phyloP scores from a whole-genome alignment of 2,888 invertebrate species.

The Tinea semifulvella region DNA sequence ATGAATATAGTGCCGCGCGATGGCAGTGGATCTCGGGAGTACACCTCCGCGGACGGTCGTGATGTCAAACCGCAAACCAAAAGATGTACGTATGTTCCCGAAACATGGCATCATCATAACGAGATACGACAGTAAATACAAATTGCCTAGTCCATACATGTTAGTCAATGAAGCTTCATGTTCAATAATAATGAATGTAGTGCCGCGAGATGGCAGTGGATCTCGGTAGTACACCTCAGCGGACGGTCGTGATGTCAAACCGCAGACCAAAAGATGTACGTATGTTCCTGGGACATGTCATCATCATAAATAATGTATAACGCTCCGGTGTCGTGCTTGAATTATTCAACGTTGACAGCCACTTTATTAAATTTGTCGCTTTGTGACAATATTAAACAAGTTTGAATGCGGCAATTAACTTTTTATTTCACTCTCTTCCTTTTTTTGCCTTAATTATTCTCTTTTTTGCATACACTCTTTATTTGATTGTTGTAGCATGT shows the following conservation, averaged over 20 bases:
- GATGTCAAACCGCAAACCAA: conserved; percentile 55
- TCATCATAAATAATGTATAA: conserved; percentile 63
- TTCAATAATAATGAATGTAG: too few species aligned
- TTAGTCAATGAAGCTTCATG: too few species aligned
- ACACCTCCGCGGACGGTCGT: too few species aligned
- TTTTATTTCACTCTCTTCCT: conserved; percentile 7
- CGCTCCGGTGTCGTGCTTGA: conserved; percentile 43
- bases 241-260: conserved; percentile 57
- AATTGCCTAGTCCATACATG: too few species aligned
- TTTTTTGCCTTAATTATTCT: conserved; percentile 8
- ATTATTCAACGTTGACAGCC: conserved; percentile 57
- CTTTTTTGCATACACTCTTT: neutral
- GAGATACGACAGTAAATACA: too few species aligned
- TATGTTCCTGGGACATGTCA: conserved; percentile 52
- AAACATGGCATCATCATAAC: conserved; percentile 61
- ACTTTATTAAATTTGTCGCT: conserved; percentile 63
- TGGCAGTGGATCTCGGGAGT: too few species aligned
- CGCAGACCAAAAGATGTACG: conserved; percentile 47
- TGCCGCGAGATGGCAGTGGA: too few species aligned
- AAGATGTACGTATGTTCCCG: conserved; percentile 48
- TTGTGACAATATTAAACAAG: conserved; percentile 21
- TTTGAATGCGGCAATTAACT: conserved; percentile 13
- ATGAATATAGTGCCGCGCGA: too few species aligned
- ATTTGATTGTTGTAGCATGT: conserved; percentile 1
- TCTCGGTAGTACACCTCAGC: neutral